These are phyloP conservation scores for Drosophila mayri DNA, from an alignment of 1,140 invertebrate genomes.

Conservation along the genomic window DNA sequence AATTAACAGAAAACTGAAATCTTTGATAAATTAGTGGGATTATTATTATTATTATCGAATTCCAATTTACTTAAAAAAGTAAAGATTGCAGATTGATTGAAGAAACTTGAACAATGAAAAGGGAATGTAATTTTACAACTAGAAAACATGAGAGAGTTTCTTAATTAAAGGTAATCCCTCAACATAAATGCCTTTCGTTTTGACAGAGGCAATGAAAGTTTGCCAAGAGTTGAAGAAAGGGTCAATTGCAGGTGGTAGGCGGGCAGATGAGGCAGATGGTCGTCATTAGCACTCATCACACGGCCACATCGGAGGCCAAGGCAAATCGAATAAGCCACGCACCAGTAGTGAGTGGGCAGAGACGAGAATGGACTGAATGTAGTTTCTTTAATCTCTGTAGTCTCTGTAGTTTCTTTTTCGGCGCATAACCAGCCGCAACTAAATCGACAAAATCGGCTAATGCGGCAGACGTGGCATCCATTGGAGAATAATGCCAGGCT, in stretches of 20 bases:
- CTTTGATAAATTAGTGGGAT: too few species aligned
- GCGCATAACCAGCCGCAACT: constrained; percentile 35
- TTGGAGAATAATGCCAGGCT: constrained; percentile 18
- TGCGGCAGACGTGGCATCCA: constrained; percentile 51
- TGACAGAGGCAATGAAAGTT: constrained; percentile 14
- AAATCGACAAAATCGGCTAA: constrained; percentile 48
- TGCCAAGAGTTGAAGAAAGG: constrained; percentile 8
- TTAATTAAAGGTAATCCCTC: not conserved
- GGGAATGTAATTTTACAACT: not conserved
- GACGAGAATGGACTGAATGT: constrained; percentile 1
- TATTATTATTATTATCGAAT: too few species aligned
- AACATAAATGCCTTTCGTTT: constrained; percentile 4
- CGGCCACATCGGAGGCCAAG: constrained; percentile 13
- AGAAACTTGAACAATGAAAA: not conserved
- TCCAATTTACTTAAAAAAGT: too few species aligned
- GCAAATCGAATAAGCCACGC: constrained; percentile 39
- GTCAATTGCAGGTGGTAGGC: constrained; percentile 27
- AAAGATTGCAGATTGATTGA: too few species aligned
- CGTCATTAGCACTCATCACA: constrained; percentile 38
- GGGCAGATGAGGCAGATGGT: constrained; percentile 5
- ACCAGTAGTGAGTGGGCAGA: constrained; percentile 31
- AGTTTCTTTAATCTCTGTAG: not conserved
- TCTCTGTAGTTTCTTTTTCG: not conserved
- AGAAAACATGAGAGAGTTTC: constrained; percentile 4
- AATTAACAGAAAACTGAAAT: too few species aligned